A percentile compares a stretch with the other conserved stretches of the same genome.
Conservation (phyloP, 2,797 vertebrate genomes). For the Lutjanus argentimaculatus region DNA sequence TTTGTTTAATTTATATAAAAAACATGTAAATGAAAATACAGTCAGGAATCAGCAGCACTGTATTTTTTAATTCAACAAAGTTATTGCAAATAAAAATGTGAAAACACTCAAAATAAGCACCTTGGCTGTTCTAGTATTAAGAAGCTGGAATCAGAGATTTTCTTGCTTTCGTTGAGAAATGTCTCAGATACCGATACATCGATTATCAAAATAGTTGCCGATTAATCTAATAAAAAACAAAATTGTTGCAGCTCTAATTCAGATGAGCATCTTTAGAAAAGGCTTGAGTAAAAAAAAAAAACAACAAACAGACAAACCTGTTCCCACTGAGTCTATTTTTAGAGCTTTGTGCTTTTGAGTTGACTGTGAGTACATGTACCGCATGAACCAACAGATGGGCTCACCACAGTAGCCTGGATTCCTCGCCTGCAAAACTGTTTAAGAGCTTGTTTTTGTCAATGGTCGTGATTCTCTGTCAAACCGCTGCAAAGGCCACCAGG, state of each 20-base stretch:
- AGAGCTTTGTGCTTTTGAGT: constrained; percentile 44
- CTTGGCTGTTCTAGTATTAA: too few species aligned
- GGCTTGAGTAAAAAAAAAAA: neutral
- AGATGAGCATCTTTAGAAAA: constrained; percentile 24
- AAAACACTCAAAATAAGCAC: too few species aligned
- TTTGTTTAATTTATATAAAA: too few species aligned
- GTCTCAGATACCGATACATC: too few species aligned
- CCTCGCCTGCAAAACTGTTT: constrained; percentile 54
- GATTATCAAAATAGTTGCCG: too few species aligned
- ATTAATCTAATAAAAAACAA: too few species aligned
- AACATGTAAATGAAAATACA: too few species aligned
- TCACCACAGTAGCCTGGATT: constrained; percentile 64
- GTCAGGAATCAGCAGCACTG: too few species aligned
- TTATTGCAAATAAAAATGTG: too few species aligned
- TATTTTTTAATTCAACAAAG: too few species aligned
- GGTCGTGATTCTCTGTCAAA: constrained; percentile 56
- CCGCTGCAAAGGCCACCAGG: constrained; percentile 63
- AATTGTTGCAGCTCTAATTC: constrained; percentile 3
- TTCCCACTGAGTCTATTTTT: constrained; percentile 59
- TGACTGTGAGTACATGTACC: constrained; percentile 28
- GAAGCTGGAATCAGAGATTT: too few species aligned
- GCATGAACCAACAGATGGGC: constrained; percentile 56
- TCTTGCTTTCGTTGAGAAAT: too few species aligned
- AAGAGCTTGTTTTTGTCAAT: constrained; percentile 69
- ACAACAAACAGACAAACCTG: neutral